Evolutionary conservation across 2,888 invertebrate genomes (phyloP), one percentile per base, ranked within the genome.

Genomic region (Catocala fraxini): DNA sequence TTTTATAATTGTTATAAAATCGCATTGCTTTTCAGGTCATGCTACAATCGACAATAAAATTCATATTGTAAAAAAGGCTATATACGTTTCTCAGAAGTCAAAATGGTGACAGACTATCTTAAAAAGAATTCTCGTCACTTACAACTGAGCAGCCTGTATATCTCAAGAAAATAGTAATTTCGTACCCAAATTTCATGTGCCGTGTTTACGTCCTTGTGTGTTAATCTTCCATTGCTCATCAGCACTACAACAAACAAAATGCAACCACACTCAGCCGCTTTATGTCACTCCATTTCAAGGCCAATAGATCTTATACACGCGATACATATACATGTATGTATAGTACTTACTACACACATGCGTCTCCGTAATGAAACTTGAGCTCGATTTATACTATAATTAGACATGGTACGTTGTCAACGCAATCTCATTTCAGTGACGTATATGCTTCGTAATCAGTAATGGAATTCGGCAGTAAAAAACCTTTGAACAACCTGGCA

Each of bases 221-320:
- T 53, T 59, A 59, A 59, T 59, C 59, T 53, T 42, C 41, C 47
- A 47, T 52, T 51, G 51, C 58, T 58, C 59, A 53, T 59, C 47
- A 59, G 41, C 53, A 53, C 52, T 52, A 53, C 13, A 52, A 58
- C 58, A 59, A 59, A 53, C 59, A 59, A 59, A 48, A 59, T 45
- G 42, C 59, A 59, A 53, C 59, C 41, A 47, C 47, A 59, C 59
- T 59, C 53, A 53, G 13, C 46, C 53, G 47, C 59, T 59, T 48
- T 53, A 59, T 48, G 48, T 53, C 52, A 53, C 47, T 53, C 39
- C 45, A 25, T 46, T 34, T 59, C 47, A 47, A 53, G 48, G 52
- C 15, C 53, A 48, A 13, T 48, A 34, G 34, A 13, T 51, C 15
- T 34, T 15, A 57, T 13, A 45, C 13, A 57, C 35, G 35, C 35